Evolutionary conservation across 1,140 invertebrate species (phyloP).

Genomic region (Armadillidium nasatum): DNA sequence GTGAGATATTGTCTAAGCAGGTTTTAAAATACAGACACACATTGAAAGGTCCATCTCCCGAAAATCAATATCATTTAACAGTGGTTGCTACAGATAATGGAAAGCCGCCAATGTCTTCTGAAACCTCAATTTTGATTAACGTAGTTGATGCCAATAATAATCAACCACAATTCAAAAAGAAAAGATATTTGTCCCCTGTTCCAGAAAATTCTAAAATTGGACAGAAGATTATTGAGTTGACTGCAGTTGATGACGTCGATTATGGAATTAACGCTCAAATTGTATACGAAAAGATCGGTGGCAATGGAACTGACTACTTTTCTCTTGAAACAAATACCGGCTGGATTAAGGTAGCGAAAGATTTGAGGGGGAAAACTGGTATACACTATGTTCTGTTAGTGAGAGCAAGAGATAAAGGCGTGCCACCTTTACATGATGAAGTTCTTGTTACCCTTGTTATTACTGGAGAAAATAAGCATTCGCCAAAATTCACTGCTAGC

Average conservation of each 20-base stretch:
- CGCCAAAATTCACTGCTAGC: constrained; percentile 73
- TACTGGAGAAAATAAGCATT: constrained; percentile 74
- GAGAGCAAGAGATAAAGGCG: constrained; percentile 72
- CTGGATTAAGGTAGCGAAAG: constrained; percentile 66
- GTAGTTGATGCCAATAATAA: constrained; percentile 88
- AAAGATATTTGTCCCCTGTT: constrained; percentile 72
- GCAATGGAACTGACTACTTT: constrained; percentile 76
- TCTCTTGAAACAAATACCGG: constrained; percentile 67
- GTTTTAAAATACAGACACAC: constrained; percentile 75
- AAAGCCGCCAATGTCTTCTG: constrained; percentile 81
- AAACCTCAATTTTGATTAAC: constrained; percentile 76
- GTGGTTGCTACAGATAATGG: constrained; percentile 87
- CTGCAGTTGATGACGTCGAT: constrained; percentile 70
- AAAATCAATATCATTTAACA: constrained; percentile 78
- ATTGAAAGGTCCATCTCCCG: constrained; percentile 64
- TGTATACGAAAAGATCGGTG: constrained; percentile 67
- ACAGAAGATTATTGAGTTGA: constrained; percentile 60
- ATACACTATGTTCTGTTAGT: constrained; percentile 62
- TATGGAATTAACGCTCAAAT: constrained; percentile 82
- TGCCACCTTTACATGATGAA: constrained; percentile 74
- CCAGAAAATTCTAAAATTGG: constrained; percentile 68
- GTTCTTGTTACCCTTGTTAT: constrained; percentile 68
- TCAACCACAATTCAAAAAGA: constrained; percentile 66
- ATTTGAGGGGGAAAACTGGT: constrained; percentile 54
- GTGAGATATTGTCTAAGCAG: constrained; percentile 80